Evolutionary conservation across 2,888 invertebrate genomes (phyloP), one percentile per base, ranked within the genome.

Genomic region (Cephus pulcher): DNA sequence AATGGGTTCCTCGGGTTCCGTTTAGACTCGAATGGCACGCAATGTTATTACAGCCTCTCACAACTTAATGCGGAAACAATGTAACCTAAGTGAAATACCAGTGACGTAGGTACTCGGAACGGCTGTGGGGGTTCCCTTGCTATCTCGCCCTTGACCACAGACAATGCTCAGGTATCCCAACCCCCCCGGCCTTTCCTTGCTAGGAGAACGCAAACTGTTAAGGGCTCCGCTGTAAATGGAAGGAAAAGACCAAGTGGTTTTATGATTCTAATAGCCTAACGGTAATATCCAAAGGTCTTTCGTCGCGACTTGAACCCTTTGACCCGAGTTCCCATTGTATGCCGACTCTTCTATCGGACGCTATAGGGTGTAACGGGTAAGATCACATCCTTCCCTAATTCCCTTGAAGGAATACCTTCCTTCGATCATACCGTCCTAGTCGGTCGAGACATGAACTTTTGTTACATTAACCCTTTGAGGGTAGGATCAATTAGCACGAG

Each of bases 401-500:
- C 32, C 23, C 71, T 34, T 32, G 3, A 32, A 23, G 15, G 3
- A 32, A 11, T 2, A 15, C 33, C n/a, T 35, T n/a, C 74, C 6
- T 37, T 74, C 30, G 12, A n/a, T 74, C n/a, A 35, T 82, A 80
- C 32, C 33, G 15, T 56, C 82, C 82, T 84, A 79, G 74, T 81
- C 76, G 15, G 37, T 40, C 76, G 79, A 80, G 80, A 82, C 82
- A 81, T 81, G 75, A 82, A 34, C 80, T 84, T 85, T 86, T 86
- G 86, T 85, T 79, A 79, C 80, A 80, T 87, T 84, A 87, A 86
- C 85, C 86, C 87, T 85, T 86, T 82, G 79, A 80, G 74, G 75
- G 15, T 56, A 9, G 56, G 9, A 56, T 56, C 56, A 23, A 56
- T 15, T 23, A 56, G 9, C 23, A 56, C 33, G 75, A 68, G 68